phyloP scores from a whole-genome alignment of 2,888 invertebrate species.

The Eupithecia abbreviata region DNA sequence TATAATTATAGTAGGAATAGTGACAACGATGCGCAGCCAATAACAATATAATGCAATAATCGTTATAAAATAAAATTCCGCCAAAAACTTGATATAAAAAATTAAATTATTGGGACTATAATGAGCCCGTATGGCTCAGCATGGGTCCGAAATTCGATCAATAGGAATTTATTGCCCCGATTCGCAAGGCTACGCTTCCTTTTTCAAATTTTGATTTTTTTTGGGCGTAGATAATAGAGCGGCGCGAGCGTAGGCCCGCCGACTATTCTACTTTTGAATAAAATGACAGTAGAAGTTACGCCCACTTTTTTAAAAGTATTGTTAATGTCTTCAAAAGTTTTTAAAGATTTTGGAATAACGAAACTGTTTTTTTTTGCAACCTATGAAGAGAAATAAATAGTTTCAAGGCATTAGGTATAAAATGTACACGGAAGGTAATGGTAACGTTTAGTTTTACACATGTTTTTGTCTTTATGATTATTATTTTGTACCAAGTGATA shows the following conservation, averaged over 20 bases:
- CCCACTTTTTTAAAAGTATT: slow-evolving; percentile 81
- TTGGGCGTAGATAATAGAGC: slow-evolving; percentile 65
- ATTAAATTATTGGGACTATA: slow-evolving; percentile 72
- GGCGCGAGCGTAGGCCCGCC: slow-evolving; percentile 70
- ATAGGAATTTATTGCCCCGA: slow-evolving; percentile 81
- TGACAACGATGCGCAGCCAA: slow-evolving; percentile 26
- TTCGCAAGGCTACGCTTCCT: slow-evolving; percentile 79
- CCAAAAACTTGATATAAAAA: slow-evolving; percentile 57
- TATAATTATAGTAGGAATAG: slow-evolving; percentile 20
- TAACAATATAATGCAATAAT: slow-evolving; percentile 38
- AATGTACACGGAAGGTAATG: not conserved
- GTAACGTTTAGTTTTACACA: not conserved
- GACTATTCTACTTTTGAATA: slow-evolving; percentile 68
- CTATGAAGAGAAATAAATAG: not conserved
- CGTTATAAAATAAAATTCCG: slow-evolving; percentile 46
- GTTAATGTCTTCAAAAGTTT: slow-evolving; percentile 73
- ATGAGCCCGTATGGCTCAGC: slow-evolving; percentile 82
- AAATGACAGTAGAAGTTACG: slow-evolving; percentile 80
- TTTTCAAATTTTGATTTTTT: slow-evolving; percentile 67
- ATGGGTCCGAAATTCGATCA: slow-evolving; percentile 82
- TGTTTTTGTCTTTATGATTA: not conserved
- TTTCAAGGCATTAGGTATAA: not conserved
- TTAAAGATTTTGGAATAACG: slow-evolving; percentile 79
- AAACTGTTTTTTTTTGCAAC: slow-evolving; percentile 9
- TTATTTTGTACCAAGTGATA: not conserved